These are phyloP conservation scores for Drosophila hydei DNA, from an alignment of 1,140 invertebrate species.

Conservation along the genomic window DNA sequence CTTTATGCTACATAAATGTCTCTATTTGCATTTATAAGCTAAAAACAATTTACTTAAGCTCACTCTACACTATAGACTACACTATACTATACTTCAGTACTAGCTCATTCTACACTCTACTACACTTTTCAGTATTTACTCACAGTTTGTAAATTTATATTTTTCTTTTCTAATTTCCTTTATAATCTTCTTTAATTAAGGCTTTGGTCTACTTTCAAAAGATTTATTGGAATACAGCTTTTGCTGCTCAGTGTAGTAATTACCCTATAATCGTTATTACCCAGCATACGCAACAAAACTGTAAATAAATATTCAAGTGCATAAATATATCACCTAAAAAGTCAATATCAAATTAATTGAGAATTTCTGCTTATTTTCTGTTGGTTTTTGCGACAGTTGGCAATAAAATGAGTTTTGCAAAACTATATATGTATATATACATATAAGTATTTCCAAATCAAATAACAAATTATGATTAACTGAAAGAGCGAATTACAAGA, in stretches of 20 bases:
- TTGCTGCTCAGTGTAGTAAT: slow-evolving; percentile 6
- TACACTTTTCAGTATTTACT: too few relatives aligned
- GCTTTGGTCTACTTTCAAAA: too few relatives aligned
- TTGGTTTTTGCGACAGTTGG: slow-evolving; percentile 9
- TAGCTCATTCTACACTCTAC: too few relatives aligned
- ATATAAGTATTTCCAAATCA: neutral
- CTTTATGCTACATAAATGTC: neutral
- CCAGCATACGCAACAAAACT: neutral
- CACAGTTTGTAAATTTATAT: too few relatives aligned
- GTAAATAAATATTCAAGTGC: neutral
- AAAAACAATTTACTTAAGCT: slow-evolving; percentile 2
- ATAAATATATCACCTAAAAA: slow-evolving; percentile 28
- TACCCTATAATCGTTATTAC: slow-evolving; percentile 4
- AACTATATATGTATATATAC: neutral
- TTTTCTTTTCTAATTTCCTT: too few relatives aligned
- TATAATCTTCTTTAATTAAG: too few relatives aligned
- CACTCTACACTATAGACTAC: neutral
- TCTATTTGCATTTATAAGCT: neutral
- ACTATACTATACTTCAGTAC: too few relatives aligned
- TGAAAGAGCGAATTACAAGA: slow-evolving; percentile 23
- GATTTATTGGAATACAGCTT: neutral
- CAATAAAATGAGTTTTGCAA: slow-evolving; percentile 1
- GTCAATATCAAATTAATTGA: slow-evolving; percentile 36
- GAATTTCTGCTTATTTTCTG: slow-evolving; percentile 28
- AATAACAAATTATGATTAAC: slow-evolving; percentile 20